Evolutionary conservation across 1,140 invertebrate genomes (phyloP).

Genomic region (Trachelipus rathkii): DNA sequence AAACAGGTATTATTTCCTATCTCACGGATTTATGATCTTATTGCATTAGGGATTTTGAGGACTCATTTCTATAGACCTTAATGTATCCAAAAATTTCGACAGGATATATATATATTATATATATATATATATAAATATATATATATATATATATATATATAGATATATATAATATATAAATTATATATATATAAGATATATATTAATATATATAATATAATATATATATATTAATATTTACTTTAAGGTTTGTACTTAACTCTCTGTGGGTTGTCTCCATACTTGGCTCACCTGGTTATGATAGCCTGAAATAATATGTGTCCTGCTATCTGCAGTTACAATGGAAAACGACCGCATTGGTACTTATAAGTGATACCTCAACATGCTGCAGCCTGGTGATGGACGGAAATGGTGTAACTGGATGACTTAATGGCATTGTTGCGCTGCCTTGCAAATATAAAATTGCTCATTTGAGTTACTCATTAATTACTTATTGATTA

Average conservation of each 20-base stretch:
- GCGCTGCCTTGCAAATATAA: constrained; percentile 30
- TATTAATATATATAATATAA: constrained; percentile 6
- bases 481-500: no score
- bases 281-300: constrained; percentile 56
- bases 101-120: no score
- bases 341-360: constrained; percentile 93
- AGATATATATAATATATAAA: no score
- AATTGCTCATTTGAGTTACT: not conserved
- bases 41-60: no score
- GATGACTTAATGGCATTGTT: constrained; percentile 58
- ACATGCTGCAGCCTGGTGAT: constrained; percentile 87
- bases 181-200: constrained; percentile 7
- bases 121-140: no score
- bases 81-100: no score
- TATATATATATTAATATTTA: not conserved
- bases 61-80: no score
- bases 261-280: constrained; percentile 32
- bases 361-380: constrained; percentile 90
- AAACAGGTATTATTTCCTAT: no score
- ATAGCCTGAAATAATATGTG: constrained; percentile 91
- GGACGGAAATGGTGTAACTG: constrained; percentile 86
- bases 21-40: no score
- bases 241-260: constrained; percentile 23
- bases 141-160: no score
- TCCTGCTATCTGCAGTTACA: constrained; percentile 77